phyloP scores from a whole-genome alignment of 2,888 invertebrate genomes.

The Vannuccia rotundouncinata region DNA sequence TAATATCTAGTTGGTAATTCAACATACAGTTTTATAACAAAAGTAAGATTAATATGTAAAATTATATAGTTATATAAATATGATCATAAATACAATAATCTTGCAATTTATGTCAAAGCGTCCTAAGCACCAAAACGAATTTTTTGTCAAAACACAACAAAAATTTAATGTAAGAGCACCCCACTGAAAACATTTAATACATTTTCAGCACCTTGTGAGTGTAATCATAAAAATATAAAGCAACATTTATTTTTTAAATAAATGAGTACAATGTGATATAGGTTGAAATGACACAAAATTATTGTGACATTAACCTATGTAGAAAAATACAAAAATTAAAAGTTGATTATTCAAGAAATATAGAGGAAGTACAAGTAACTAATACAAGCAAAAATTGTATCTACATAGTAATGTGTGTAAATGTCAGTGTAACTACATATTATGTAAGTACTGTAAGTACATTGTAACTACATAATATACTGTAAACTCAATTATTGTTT shows the following conservation, averaged over 20 bases:
- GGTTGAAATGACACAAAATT: conserved; percentile 19
- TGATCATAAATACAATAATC: too few relatives aligned
- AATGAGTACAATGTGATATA: conserved; percentile 17
- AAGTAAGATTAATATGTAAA: too few relatives aligned
- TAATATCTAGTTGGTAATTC: too few relatives aligned
- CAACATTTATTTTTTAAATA: conserved; percentile 1
- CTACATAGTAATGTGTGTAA: too few relatives aligned
- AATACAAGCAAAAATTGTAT: too few relatives aligned
- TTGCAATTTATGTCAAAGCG: background rate
- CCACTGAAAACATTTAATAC: conserved; percentile 9
- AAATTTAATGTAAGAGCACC: background rate
- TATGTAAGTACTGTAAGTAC: background rate
- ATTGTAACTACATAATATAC: conserved; percentile 22
- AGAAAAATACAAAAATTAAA: conserved; percentile 14
- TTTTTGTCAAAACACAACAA: conserved; percentile 5
- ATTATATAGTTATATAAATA: too few relatives aligned
- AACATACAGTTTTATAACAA: too few relatives aligned
- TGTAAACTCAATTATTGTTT: conserved; percentile 8
- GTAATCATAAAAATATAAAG: conserved; percentile 1
- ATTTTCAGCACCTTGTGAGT: conserved; percentile 4
- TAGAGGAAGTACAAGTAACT: conserved; percentile 26
- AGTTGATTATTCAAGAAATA: conserved; percentile 20
- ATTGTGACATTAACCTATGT: conserved; percentile 7
- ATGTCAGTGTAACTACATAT: background rate
- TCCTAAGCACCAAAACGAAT: background rate